Percentiles rank a stretch among this genome's conserved stretches.
These are phyloP conservation scores for Limulus polyphemus DNA, from an alignment of 2,888 invertebrate genomes.

Conservation along the genomic window DNA sequence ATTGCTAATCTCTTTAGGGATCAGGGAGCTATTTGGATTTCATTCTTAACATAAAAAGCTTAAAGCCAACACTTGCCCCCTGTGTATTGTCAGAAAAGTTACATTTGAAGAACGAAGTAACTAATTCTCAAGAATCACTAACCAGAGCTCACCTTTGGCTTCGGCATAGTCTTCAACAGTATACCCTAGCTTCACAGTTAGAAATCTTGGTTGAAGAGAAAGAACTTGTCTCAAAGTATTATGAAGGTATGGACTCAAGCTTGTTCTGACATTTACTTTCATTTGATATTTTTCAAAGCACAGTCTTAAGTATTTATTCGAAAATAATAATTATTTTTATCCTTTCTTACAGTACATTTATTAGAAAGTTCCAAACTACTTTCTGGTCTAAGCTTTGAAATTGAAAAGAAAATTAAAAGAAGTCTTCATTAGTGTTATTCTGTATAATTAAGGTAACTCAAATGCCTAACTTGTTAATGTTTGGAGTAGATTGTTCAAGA, in stretches of 20 bases:
- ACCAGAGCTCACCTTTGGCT: slow-evolving; percentile 11
- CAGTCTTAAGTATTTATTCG: too few relatives aligned
- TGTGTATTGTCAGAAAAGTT: slow-evolving; percentile 9
- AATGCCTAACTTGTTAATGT: too few relatives aligned
- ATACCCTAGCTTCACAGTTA: slow-evolving; percentile 15
- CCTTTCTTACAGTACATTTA: too few relatives aligned
- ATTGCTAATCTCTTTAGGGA: slow-evolving; percentile 2
- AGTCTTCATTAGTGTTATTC: too few relatives aligned
- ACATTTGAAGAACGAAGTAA: slow-evolving; percentile 6
- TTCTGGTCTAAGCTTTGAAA: too few relatives aligned
- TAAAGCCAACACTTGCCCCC: slow-evolving; percentile 19
- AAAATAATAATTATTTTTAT: too few relatives aligned
- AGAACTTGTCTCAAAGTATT: slow-evolving; percentile 11
- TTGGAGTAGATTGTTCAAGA: too few relatives aligned
- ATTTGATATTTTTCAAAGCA: slow-evolving; percentile 1
- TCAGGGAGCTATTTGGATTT: slow-evolving; percentile 14
- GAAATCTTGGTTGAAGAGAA: slow-evolving; percentile 13
- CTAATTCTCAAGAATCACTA: not conserved
- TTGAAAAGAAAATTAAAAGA: too few relatives aligned
- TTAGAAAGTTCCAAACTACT: too few relatives aligned
- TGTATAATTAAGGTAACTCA: too few relatives aligned
- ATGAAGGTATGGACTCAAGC: slow-evolving; percentile 8
- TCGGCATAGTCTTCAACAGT: slow-evolving; percentile 16
- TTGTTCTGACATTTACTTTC: not conserved
- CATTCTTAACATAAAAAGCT: slow-evolving; percentile 13